Conservation (phyloP, 2,888 invertebrate genomes). For the Ennomos fuscantarius region DNA sequence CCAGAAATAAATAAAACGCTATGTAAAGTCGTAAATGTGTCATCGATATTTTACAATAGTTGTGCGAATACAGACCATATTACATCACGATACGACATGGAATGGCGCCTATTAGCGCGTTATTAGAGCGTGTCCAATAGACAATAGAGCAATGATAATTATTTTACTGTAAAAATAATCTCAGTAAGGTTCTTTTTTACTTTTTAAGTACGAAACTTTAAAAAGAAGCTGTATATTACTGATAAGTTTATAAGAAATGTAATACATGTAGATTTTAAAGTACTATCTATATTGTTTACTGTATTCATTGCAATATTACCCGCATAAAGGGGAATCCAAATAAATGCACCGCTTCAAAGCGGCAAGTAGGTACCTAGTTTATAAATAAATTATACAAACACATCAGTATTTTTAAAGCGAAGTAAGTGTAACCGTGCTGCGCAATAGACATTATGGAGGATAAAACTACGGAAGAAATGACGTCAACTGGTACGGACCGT, state of each 20-base stretch:
- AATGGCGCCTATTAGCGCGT: conserved; percentile 2
- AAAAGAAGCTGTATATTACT: too few species aligned
- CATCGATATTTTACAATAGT: conserved; percentile 44
- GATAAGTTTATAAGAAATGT: too few species aligned
- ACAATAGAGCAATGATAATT: not conserved
- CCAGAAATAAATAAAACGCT: conserved; percentile 48
- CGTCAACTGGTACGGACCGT: conserved; percentile 29
- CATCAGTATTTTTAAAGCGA: conserved; percentile 20
- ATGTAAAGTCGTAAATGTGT: conserved; percentile 46
- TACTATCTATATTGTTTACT: too few species aligned
- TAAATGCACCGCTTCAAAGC: conserved; percentile 36
- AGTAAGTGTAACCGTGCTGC: conserved; percentile 35
- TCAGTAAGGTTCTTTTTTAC: too few species aligned
- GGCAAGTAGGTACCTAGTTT: conserved; percentile 29
- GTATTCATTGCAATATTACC: too few species aligned
- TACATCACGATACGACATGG: conserved; percentile 15
- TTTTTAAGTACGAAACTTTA: too few species aligned
- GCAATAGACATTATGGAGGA: conserved; percentile 36
- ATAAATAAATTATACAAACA: conserved; percentile 44
- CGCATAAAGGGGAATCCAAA: not conserved
- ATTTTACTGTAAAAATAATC: too few species aligned
- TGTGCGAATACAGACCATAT: conserved; percentile 31
- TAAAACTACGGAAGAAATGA: conserved; percentile 29
- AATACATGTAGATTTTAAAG: too few species aligned
- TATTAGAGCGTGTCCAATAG: not conserved